Evolutionary conservation across 1,140 invertebrate genomes (phyloP), one percentile per base, ranked within the genome.

Genomic region (Idris sp.): DNA sequence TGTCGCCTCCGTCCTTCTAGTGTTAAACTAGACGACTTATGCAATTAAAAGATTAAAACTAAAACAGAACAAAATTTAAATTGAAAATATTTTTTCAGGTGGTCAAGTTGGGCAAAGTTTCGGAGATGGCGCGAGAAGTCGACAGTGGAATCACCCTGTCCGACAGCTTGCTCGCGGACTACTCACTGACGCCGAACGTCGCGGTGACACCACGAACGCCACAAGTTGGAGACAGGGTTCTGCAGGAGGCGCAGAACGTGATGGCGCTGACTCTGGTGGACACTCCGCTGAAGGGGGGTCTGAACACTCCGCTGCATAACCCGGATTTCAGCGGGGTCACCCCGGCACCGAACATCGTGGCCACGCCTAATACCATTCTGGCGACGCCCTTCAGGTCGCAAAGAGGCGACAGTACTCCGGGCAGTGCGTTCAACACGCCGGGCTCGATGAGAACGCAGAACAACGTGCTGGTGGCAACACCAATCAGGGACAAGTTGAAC

Each of bases 241-340:
- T 96, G 65, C 92, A 98, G 91, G 98, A 99, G 88, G 97, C 98
- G 0, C 97, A 99, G 84, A 99, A 99, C 85, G 94, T 99, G 53
- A 98, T 99, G 94, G 98, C 98, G 2, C 85, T 99, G 4, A 96
- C 95, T 0, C 97, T 99, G 83, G 97, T 98, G 0, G 98, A 99
- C 79, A 99, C 98, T 0, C 98, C 98, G 7, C 86, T 99, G 0
- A 99, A 99, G 86, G 95, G 98, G 33, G 98, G 98, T 0, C 78
- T 97, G 2, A 99, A 99, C 83, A 98, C 97, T 0, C 95, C 96
- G 0, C 84, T 99, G 1, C 92, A 94, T 61, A 93, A 98, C 79
- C 91, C 93, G 0, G 96, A 99, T 84, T 98, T 98, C 83, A 92
- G 90, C 46, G 92, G 95, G 0, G 90, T 95, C 0, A 89, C 95